Conservation (phyloP, 2,113 vertebrate species). For the Cacatua alba region DNA sequence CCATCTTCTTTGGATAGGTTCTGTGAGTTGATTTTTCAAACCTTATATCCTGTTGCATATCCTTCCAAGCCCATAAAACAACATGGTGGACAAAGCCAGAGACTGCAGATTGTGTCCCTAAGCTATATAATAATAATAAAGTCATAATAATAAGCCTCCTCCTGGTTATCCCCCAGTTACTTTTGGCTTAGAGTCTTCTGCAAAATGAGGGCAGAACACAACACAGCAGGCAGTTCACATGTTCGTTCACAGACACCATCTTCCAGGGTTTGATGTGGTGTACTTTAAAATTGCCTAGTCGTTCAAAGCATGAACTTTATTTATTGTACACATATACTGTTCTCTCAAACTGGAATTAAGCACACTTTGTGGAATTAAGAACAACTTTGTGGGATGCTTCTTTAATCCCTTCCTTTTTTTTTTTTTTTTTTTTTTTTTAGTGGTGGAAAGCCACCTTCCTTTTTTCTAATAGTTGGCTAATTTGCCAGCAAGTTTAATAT, state of each 20-base stretch:
- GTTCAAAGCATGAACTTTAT: neutral
- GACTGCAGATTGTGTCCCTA: neutral
- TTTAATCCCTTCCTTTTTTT: neutral
- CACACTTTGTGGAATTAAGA: neutral
- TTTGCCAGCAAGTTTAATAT: too few species aligned
- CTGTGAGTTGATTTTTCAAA: neutral
- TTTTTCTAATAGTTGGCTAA: too few species aligned
- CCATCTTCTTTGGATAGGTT: neutral
- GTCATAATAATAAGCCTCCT: neutral
- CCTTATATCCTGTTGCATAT: neutral
- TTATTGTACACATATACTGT: neutral
- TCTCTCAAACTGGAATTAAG: neutral
- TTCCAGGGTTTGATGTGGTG: neutral
- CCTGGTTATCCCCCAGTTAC: neutral
- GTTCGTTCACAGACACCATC: neutral
- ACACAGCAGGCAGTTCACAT: neutral
- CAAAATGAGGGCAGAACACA: neutral
- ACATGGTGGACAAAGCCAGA: neutral
- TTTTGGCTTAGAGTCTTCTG: neutral
- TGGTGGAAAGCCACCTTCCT: too few species aligned
- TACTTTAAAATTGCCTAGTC: neutral
- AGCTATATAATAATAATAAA: neutral
- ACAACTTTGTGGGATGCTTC: neutral
- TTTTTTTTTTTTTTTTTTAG: neutral
- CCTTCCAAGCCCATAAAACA: neutral